Conservation (phyloP, 2,888 invertebrate genomes). For the Hedychridium roseum region DNA sequence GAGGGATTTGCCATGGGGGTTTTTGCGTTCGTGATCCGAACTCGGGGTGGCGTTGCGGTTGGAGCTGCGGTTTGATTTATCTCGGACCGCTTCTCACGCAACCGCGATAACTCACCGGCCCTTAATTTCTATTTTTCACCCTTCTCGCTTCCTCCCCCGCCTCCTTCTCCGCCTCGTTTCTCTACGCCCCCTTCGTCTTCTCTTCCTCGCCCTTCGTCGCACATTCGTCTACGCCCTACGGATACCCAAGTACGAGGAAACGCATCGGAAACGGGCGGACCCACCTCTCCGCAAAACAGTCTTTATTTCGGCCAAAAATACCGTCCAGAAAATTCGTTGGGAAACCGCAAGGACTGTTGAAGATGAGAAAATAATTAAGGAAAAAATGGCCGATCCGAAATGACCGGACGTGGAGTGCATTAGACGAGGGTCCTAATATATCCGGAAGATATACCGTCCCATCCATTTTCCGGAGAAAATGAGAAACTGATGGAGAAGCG, state of each 20-base stretch:
- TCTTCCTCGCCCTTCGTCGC: slow-evolving; percentile 21
- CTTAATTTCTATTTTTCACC: slow-evolving; percentile 62
- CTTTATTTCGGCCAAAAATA: neutral
- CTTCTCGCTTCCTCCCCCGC: slow-evolving; percentile 24
- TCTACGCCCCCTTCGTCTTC: slow-evolving; percentile 17
- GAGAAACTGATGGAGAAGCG: slow-evolving; percentile 34
- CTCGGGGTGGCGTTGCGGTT: slow-evolving; percentile 53
- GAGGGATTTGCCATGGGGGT: slow-evolving; percentile 53
- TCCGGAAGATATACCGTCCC: slow-evolving; percentile 16
- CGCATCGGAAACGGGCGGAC: no score
- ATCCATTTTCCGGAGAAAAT: slow-evolving; percentile 41
- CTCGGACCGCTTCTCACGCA: slow-evolving; percentile 60
- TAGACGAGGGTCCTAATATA: slow-evolving; percentile 3
- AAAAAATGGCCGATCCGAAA: slow-evolving; percentile 20
- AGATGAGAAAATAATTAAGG: slow-evolving; percentile 6
- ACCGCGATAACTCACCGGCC: slow-evolving; percentile 60
- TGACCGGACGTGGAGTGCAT: slow-evolving; percentile 16
- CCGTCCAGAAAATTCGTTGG: neutral
- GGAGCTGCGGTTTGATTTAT: slow-evolving; percentile 60
- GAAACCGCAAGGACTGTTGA: no score
- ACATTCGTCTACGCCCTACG: neutral
- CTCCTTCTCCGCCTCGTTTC: slow-evolving; percentile 15
- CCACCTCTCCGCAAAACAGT: neutral
- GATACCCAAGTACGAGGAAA: neutral
- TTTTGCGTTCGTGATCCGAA: slow-evolving; percentile 55